phyloP scores from a whole-genome alignment of 2,113 vertebrate genomes.

The Boulengeromyrus knoepffleri region DNA sequence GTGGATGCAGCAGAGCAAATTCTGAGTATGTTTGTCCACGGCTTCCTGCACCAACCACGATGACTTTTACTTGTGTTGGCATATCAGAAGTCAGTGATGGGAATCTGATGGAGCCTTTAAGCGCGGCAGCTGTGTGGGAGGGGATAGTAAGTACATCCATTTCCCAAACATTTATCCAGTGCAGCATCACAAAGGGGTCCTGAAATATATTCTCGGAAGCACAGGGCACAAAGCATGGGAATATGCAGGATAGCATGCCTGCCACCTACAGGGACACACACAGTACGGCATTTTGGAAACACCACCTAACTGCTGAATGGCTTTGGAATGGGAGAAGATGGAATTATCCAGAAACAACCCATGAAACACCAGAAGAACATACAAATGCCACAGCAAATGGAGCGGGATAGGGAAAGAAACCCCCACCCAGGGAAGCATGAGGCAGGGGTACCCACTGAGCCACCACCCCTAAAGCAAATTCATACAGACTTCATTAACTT shows the following conservation, averaged over 20 bases:
- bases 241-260: neutral
- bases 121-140: neutral
- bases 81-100: conserved; percentile 34
- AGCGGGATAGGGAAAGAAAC: neutral
- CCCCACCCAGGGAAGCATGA: neutral
- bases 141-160: neutral
- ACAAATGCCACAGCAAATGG: neutral
- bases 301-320: neutral
- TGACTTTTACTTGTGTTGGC: conserved; percentile 49
- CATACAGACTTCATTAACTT: neutral
- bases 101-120: neutral
- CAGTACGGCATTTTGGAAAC: neutral
- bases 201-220: neutral
- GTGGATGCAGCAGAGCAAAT: conserved; percentile 54
- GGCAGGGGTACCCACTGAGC: neutral
- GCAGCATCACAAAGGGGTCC: neutral
- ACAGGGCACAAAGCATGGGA: neutral
- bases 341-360: neutral
- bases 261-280: neutral
- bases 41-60: conserved; percentile 62
- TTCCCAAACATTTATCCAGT: neutral
- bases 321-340: neutral
- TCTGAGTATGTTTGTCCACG: conserved; percentile 56
- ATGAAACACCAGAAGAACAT: neutral
- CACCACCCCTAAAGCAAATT: neutral